Conservation (phyloP, 2,888 invertebrate genomes). For the Nephrotoma appendiculata region DNA sequence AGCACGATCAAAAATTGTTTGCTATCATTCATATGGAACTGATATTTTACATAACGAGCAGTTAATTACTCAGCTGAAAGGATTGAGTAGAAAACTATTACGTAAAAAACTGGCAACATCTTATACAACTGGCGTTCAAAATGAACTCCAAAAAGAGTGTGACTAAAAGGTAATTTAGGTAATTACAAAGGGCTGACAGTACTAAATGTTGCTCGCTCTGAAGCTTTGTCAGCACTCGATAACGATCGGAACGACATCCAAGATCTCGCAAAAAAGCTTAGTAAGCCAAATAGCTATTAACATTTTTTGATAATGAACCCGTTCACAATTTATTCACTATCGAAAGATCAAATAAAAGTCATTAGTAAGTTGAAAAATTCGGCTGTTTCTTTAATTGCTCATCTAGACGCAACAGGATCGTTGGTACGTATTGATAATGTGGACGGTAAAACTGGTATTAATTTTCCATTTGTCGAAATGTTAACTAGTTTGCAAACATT, state of each 20-base stretch:
- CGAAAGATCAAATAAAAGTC: no score
- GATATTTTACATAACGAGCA: neutral
- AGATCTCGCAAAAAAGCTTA: neutral
- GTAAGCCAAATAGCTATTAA: neutral
- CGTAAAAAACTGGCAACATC: neutral
- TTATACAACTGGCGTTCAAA: neutral
- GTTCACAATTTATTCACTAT: no score
- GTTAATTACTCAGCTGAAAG: neutral
- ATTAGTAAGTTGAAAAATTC: neutral
- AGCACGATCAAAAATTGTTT: neutral
- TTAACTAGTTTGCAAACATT: neutral
- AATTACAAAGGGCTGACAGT: neutral
- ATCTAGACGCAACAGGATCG: neutral
- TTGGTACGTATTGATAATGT: neutral
- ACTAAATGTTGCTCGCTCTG: neutral
- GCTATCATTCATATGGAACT: neutral
- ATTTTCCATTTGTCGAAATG: neutral
- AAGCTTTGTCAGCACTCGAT: neutral
- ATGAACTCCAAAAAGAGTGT: neutral
- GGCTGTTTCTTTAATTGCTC: no score
- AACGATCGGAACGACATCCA: neutral
- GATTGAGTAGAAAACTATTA: neutral
- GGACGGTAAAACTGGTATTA: neutral
- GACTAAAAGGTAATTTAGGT: neutral
- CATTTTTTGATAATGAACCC: no score